These are phyloP conservation scores for Alosa alosa DNA, from an alignment of 2,113 vertebrate genomes.

Conservation along the genomic window DNA sequence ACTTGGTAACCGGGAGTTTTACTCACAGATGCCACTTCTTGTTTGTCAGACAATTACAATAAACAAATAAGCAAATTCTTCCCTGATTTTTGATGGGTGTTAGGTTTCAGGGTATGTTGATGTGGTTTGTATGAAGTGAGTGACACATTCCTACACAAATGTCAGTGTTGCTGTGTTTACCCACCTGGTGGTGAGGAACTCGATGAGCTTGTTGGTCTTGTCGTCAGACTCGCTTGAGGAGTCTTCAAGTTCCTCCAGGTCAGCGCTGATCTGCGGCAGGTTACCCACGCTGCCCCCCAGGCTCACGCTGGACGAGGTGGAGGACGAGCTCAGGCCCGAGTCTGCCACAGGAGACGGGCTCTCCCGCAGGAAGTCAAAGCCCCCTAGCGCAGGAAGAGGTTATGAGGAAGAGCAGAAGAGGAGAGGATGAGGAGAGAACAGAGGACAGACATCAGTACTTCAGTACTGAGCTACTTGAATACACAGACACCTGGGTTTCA, in stretches of 20 bases:
- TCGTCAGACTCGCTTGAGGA: constrained; percentile 80
- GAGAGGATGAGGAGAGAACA: background rate
- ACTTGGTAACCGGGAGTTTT: too few species aligned
- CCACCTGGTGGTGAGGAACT: constrained; percentile 97
- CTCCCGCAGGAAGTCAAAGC: constrained; percentile 93
- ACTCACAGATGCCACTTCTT: too few species aligned
- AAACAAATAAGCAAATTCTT: background rate
- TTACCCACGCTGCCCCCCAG: constrained; percentile 92
- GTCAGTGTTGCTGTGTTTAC: background rate
- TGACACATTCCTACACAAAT: background rate
- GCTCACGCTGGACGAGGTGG: constrained; percentile 94
- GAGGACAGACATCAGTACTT: background rate
- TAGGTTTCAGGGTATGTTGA: background rate
- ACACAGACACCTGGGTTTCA: background rate
- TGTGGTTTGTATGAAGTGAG: background rate
- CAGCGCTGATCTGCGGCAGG: constrained; percentile 89
- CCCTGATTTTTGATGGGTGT: background rate
- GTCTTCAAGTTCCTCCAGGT: constrained; percentile 87
- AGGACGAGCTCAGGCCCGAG: constrained; percentile 93
- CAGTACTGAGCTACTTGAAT: too few species aligned
- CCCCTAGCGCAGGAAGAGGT: constrained; percentile 68
- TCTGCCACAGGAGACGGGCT: constrained; percentile 90
- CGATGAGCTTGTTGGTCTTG: constrained; percentile 95
- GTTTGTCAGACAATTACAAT: background rate
- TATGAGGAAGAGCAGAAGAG: background rate